These are phyloP conservation scores for Monochamus alternatus DNA, from an alignment of 2,888 invertebrate genomes.

Conservation along the genomic window DNA sequence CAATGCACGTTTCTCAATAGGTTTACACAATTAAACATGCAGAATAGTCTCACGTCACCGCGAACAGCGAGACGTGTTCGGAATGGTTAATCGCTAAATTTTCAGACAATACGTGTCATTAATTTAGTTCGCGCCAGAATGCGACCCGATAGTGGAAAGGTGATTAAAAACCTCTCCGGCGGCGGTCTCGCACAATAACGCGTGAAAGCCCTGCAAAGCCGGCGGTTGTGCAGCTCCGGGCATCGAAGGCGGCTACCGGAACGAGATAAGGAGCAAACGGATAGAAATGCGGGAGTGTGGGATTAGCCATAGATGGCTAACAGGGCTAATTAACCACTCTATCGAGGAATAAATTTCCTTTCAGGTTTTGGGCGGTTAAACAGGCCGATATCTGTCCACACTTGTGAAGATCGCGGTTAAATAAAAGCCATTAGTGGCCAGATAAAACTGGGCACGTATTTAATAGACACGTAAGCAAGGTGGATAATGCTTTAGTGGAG, in stretches of 20 bases:
- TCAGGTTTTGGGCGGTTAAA: slow-evolving; percentile 9
- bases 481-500: no score
- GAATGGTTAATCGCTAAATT: slow-evolving; percentile 51
- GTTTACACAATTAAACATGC: slow-evolving; percentile 44
- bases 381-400: slow-evolving; percentile 10
- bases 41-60: slow-evolving; percentile 43
- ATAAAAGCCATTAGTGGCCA: neutral
- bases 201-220: slow-evolving; percentile 13
- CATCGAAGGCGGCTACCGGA: slow-evolving; percentile 10
- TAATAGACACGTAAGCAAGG: no score
- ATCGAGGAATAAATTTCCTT: slow-evolving; percentile 9
- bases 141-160: slow-evolving; percentile 18
- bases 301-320: slow-evolving; percentile 20
- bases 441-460: no score
- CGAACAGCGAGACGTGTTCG: slow-evolving; percentile 40
- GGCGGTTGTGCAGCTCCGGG: slow-evolving; percentile 4
- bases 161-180: slow-evolving; percentile 26
- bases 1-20: slow-evolving; percentile 22
- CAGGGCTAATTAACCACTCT: slow-evolving; percentile 21
- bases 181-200: slow-evolving; percentile 13
- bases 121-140: slow-evolving; percentile 45
- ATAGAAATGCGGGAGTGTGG: slow-evolving; percentile 26
- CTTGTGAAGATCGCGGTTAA: neutral
- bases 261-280: slow-evolving; percentile 28
- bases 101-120: slow-evolving; percentile 51